phyloP scores from a whole-genome alignment of 2,113 vertebrate species.

The Oceanodroma tethys region DNA sequence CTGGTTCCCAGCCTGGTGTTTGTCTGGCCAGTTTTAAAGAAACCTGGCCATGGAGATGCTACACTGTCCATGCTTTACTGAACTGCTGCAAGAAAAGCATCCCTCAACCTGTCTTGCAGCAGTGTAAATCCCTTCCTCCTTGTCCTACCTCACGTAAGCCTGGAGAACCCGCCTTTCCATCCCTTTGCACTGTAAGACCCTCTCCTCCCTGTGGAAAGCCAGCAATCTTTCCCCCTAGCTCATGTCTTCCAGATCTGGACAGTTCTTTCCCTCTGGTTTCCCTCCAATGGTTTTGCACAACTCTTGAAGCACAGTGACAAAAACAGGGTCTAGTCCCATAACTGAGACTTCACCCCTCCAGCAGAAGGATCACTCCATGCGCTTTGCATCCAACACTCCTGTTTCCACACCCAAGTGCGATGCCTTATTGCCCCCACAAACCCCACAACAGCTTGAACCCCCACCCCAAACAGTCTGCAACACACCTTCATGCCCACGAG shows the following conservation, averaged over 20 bases:
- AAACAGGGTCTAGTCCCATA: not conserved
- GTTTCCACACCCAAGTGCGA: not conserved
- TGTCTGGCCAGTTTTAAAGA: not conserved
- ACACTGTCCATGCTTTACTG: not conserved
- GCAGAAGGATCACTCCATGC: not conserved
- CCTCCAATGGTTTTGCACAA: rapidly evolving
- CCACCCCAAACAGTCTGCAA: rapidly evolving
- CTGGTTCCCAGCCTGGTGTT: not conserved
- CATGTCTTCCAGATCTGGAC: not conserved
- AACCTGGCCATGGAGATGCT: not conserved
- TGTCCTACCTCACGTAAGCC: not conserved
- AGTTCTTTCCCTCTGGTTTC: not conserved
- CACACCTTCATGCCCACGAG: slow-evolving; percentile 96
- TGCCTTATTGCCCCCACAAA: not conserved
- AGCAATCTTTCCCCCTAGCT: not conserved
- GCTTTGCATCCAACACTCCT: not conserved
- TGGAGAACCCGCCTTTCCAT: not conserved
- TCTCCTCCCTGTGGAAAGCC: not conserved
- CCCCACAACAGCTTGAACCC: rapidly evolving
- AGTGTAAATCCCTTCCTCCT: not conserved
- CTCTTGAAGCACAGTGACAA: not conserved
- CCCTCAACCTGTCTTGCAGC: rapidly evolving
- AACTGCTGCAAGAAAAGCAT: not conserved
- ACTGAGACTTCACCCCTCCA: not conserved
- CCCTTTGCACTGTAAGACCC: not conserved